A percentile compares a stretch with the other conserved stretches of the same genome.
Conservation (phyloP, 2,888 invertebrate genomes). For the Dasypolia templi region DNA sequence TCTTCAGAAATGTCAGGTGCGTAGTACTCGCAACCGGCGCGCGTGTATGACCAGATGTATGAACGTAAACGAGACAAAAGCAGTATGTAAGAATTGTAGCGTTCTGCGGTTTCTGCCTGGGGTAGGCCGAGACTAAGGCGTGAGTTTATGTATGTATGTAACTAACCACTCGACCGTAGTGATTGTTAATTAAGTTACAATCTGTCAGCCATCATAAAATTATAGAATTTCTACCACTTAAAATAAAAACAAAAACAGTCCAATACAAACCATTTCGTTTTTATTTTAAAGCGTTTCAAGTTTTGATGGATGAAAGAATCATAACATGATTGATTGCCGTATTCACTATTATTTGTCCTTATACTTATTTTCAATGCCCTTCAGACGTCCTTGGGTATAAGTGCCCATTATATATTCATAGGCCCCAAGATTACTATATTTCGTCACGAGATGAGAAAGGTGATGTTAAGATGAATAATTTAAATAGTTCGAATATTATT, state of each 20-base stretch:
- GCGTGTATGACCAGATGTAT: no score
- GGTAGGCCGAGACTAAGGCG: no score
- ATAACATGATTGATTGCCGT: conserved; percentile 46
- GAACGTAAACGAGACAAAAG: no score
- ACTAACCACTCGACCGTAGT: not conserved
- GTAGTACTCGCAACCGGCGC: no score
- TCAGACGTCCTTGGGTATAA: conserved; percentile 34
- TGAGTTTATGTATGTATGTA: no score
- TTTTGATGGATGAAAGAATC: conserved; percentile 49
- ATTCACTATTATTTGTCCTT: conserved; percentile 25
- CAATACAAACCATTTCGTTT: conserved; percentile 9
- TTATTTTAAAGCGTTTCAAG: conserved; percentile 32
- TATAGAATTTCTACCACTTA: not conserved
- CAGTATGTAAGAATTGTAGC: no score
- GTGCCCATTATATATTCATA: conserved; percentile 49
- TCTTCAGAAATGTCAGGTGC: no score
- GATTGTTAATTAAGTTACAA: conserved; percentile 15
- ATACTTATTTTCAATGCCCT: conserved; percentile 9
- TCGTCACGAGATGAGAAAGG: conserved; percentile 33
- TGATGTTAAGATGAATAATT: conserved; percentile 19
- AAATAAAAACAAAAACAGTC: conserved; percentile 6
- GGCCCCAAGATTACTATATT: conserved; percentile 44
- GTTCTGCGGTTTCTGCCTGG: no score
- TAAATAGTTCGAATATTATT: conserved; percentile 32
- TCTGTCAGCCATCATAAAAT: conserved; percentile 6